Conservation (phyloP, 2,888 invertebrate species). For the Xestia rhomboidea region DNA sequence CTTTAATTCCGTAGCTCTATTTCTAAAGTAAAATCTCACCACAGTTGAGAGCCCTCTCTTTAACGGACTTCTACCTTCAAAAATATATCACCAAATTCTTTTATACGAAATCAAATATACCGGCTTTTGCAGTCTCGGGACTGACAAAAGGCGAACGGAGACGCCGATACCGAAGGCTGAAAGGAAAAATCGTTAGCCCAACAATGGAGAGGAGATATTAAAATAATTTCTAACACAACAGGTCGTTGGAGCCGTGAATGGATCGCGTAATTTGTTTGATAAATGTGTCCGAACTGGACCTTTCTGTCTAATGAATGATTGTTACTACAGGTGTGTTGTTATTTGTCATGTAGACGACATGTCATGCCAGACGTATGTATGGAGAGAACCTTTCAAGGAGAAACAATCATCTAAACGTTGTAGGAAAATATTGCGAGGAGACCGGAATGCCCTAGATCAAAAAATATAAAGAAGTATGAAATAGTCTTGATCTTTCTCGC, state of each 20-base stretch:
- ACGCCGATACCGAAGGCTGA: constrained; percentile 48
- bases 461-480: neutral
- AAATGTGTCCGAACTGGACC: constrained; percentile 52
- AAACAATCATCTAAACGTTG: neutral
- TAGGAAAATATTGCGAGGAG: neutral
- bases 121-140: constrained; percentile 48
- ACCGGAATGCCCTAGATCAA: neutral
- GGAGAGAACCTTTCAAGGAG: neutral
- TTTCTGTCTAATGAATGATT: constrained; percentile 35
- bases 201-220: constrained; percentile 61
- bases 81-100: constrained; percentile 64
- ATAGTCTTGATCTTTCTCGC: neutral
- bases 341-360: neutral
- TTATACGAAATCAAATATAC: constrained; percentile 62
- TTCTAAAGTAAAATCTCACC: constrained; percentile 36
- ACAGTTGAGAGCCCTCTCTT: constrained; percentile 48
- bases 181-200: constrained; percentile 61
- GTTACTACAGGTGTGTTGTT: constrained; percentile 16
- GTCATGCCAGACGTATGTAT: neutral
- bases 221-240: constrained; percentile 66
- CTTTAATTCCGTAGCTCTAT: constrained; percentile 33
- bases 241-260: constrained; percentile 54
- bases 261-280: constrained; percentile 63
- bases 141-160: constrained; percentile 60
- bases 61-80: constrained; percentile 32